Percentiles rank a stretch among this genome's conserved stretches.
Conservation (phyloP, 2,888 invertebrate species). For the Lapara coniferarum region DNA sequence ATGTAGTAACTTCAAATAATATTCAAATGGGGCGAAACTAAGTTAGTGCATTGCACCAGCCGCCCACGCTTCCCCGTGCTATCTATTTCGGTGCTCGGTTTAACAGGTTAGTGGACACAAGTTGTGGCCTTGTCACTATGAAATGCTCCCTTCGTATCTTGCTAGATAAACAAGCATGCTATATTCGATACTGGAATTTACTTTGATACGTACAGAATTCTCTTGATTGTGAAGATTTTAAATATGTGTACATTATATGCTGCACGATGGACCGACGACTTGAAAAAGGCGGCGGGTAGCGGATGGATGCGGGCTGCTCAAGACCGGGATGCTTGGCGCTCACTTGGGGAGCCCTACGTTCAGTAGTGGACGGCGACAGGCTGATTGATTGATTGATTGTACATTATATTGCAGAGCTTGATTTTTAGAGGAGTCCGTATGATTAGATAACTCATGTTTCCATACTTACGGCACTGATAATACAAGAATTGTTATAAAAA, state of each 20-base stretch:
- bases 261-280: no score
- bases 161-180: background rate
- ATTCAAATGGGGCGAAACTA: conserved; percentile 9
- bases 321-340: no score
- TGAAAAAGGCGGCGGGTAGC: no score
- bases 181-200: conserved; percentile 5
- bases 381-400: no score
- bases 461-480: no score
- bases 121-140: conserved; percentile 20
- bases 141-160: conserved; percentile 6
- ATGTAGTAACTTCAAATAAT: conserved; percentile 1
- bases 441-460: no score
- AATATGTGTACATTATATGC: background rate
- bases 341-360: no score
- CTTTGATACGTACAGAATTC: background rate
- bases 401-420: no score
- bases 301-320: no score
- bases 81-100: conserved; percentile 19
- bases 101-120: conserved; percentile 22
- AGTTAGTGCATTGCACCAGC: conserved; percentile 12
- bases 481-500: no score
- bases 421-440: no score
- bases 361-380: no score
- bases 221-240: background rate
- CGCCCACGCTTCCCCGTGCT: conserved; percentile 18